phyloP scores from a whole-genome alignment of 2,797 vertebrate species.

The Falco columbarius region DNA sequence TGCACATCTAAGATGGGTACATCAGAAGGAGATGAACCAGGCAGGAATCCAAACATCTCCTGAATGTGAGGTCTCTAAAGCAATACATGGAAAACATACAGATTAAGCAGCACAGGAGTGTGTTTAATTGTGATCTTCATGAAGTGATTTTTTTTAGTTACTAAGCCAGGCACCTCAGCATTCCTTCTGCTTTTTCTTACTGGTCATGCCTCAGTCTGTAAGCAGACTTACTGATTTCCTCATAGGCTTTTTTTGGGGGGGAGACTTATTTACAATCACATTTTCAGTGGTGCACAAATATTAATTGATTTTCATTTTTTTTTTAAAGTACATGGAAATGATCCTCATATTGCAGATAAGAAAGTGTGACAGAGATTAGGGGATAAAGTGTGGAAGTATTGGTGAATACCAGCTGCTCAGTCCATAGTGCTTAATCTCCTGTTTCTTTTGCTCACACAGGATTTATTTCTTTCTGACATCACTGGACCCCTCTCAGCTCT shows the following conservation, averaged over 20 bases:
- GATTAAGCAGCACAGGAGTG: not conserved
- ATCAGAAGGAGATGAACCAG: not conserved
- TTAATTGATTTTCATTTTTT: not conserved
- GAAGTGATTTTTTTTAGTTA: not conserved
- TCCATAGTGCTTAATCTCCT: not conserved
- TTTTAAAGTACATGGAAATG: not conserved
- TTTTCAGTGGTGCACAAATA: not conserved
- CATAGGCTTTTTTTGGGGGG: not conserved
- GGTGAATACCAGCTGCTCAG: not conserved
- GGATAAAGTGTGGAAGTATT: not conserved
- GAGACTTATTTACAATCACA: not conserved
- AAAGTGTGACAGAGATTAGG: not conserved
- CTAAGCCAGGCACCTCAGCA: not conserved
- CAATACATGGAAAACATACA: not conserved
- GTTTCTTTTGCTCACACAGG: not conserved
- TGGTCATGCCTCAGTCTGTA: not conserved
- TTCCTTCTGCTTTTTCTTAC: not conserved
- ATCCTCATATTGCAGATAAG: not conserved
- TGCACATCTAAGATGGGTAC: accelerated
- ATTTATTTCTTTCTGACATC: not conserved
- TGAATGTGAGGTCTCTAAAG: not conserved
- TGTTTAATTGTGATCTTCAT: not conserved
- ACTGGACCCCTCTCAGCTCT: not conserved
- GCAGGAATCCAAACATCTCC: not conserved
- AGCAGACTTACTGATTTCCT: not conserved